These are phyloP conservation scores for Theretra japonica DNA, from an alignment of 2,888 invertebrate species.

Conservation along the genomic window DNA sequence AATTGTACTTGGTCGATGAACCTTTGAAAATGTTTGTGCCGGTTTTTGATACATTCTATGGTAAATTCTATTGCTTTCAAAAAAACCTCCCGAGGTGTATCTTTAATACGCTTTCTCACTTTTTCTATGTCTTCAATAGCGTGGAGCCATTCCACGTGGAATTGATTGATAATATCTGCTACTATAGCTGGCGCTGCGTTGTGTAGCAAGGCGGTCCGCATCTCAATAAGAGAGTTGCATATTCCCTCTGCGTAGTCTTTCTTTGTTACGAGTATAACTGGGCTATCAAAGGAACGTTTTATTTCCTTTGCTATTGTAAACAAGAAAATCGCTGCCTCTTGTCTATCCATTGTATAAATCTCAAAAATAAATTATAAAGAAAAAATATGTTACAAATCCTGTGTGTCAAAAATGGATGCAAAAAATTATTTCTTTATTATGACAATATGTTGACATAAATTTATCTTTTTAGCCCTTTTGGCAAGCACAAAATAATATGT, in stretches of 20 bases:
- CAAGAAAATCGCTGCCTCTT: constrained; percentile 41
- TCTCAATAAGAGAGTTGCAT: constrained; percentile 41
- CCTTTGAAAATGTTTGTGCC: constrained; percentile 39
- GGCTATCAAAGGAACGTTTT: constrained; percentile 52
- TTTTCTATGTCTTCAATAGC: constrained; percentile 51
- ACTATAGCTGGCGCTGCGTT: constrained; percentile 36
- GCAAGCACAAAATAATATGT: not conserved
- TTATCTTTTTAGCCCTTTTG: not conserved
- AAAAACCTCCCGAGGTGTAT: constrained; percentile 48
- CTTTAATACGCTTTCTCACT: constrained; percentile 46
- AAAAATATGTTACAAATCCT: constrained; percentile 29
- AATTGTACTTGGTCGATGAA: constrained; percentile 38
- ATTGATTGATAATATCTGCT: constrained; percentile 43
- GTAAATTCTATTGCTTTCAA: constrained; percentile 50
- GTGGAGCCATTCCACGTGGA: constrained; percentile 54
- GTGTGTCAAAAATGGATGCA: not conserved
- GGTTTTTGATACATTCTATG: constrained; percentile 42
- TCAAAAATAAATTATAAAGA: constrained; percentile 25
- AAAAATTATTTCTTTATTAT: not conserved
- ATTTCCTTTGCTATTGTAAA: constrained; percentile 51
- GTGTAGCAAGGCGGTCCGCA: constrained; percentile 42
- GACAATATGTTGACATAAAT: not conserved
- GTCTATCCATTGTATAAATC: constrained; percentile 45
- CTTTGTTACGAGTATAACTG: constrained; percentile 55
- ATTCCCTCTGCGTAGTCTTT: constrained; percentile 51